Conservation (phyloP, 2,797 vertebrate species). For the Typhlichthys subterraneus region DNA sequence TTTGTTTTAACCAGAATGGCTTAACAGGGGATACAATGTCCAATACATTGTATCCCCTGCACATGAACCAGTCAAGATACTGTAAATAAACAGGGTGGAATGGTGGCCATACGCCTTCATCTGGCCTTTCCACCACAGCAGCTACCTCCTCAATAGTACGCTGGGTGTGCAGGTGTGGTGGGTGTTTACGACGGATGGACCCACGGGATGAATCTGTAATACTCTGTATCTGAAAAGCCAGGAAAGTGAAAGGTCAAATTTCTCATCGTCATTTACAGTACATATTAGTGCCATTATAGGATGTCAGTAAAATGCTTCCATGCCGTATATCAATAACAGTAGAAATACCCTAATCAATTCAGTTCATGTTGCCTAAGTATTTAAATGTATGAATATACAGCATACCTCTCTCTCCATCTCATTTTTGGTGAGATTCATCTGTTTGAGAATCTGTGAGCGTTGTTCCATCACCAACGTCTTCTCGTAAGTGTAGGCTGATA, state of each 20-base stretch:
- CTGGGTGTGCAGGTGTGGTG: conserved; percentile 76
- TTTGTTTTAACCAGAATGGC: too few species aligned
- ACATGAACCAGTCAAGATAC: neutral
- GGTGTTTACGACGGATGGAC: conserved; percentile 95
- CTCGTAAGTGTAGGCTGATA: conserved; percentile 97
- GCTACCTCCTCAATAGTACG: conserved; percentile 84
- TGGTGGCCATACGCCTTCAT: conserved; percentile 81
- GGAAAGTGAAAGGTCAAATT: neutral
- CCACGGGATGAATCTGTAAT: conserved; percentile 97
- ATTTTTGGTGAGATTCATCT: conserved; percentile 98
- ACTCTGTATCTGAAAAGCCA: conserved; percentile 88
- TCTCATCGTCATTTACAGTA: too few species aligned
- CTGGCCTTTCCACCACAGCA: conserved; percentile 83
- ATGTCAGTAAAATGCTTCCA: too few species aligned
- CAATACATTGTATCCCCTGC: too few species aligned
- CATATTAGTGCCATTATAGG: too few species aligned
- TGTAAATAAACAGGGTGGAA: neutral
- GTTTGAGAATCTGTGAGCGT: conserved; percentile 95
- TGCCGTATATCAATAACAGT: too few species aligned
- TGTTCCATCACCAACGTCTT: conserved; percentile 97
- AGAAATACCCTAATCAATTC: neutral
- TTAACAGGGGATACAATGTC: too few species aligned
- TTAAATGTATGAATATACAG: neutral
- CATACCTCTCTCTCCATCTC: conserved; percentile 94
- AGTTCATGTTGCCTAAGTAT: neutral